phyloP scores from a whole-genome alignment of 1,140 invertebrate species.

The Macrocentrus cingulum region DNA sequence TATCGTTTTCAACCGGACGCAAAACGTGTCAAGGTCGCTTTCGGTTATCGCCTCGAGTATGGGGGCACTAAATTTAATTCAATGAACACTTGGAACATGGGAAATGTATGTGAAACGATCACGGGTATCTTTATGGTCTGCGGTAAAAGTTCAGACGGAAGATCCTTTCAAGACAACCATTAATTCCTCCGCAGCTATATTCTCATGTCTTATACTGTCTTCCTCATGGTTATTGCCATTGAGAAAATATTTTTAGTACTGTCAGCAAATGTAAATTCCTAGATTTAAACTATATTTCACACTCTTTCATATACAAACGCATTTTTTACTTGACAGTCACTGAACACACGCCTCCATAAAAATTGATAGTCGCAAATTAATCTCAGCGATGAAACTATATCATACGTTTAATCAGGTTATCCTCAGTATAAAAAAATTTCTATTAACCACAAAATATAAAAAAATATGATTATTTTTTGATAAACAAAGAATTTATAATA shows the following conservation, averaged over 20 bases:
- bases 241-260: background rate
- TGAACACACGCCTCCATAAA: no score
- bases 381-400: no score
- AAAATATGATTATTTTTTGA: no score
- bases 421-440: no score
- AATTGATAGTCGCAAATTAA: no score
- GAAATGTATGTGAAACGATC: background rate
- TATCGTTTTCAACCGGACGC: background rate
- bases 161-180: background rate
- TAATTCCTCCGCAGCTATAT: background rate
- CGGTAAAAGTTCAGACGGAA: background rate
- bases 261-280: background rate
- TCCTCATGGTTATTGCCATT: background rate
- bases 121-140: constrained; percentile 1
- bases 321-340: no score
- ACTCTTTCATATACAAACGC: no score
- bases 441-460: no score
- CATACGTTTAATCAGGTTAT: no score
- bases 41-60: background rate
- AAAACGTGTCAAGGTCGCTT: constrained; percentile 19
- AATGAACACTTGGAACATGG: constrained; percentile 6
- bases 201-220: background rate
- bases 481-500: no score
- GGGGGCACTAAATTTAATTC: constrained; percentile 26
- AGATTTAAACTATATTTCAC: background rate